Conservation (phyloP, 2,888 invertebrate genomes). For the Rhogogaster chlorosoma region DNA sequence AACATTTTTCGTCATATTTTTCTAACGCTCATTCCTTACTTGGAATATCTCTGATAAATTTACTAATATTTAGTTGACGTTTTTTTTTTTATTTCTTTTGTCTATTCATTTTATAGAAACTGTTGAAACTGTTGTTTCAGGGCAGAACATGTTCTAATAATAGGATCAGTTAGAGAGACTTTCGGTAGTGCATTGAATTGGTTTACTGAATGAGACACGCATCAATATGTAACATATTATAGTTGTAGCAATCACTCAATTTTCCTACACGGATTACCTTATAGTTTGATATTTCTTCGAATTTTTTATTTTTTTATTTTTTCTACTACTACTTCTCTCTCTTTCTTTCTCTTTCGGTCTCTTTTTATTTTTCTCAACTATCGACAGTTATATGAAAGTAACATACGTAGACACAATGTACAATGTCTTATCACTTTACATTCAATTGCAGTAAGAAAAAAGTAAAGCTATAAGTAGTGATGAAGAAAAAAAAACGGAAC, state of each 20-base stretch:
- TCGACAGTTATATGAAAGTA: background rate
- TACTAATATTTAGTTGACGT: background rate
- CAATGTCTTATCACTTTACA: background rate
- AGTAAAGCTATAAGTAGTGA: background rate
- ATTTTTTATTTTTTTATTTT: too few species aligned
- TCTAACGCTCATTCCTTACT: background rate
- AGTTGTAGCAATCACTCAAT: background rate
- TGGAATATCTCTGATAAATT: slow-evolving; percentile 25
- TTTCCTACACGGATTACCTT: background rate
- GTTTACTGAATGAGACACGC: slow-evolving; percentile 46
- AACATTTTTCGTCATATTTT: background rate
- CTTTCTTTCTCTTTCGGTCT: background rate
- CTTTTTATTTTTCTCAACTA: background rate
- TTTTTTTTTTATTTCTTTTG: background rate
- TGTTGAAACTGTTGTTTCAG: background rate
- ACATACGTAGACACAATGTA: background rate
- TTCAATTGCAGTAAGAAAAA: background rate
- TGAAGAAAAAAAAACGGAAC: background rate
- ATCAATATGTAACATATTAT: background rate
- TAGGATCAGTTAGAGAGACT: background rate
- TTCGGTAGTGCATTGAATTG: background rate
- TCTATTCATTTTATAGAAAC: background rate
- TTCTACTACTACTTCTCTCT: background rate
- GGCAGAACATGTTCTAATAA: background rate
- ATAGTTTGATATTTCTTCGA: background rate